These are phyloP conservation scores for Cydia amplana DNA, from an alignment of 1,140 invertebrate species.

Conservation along the genomic window DNA sequence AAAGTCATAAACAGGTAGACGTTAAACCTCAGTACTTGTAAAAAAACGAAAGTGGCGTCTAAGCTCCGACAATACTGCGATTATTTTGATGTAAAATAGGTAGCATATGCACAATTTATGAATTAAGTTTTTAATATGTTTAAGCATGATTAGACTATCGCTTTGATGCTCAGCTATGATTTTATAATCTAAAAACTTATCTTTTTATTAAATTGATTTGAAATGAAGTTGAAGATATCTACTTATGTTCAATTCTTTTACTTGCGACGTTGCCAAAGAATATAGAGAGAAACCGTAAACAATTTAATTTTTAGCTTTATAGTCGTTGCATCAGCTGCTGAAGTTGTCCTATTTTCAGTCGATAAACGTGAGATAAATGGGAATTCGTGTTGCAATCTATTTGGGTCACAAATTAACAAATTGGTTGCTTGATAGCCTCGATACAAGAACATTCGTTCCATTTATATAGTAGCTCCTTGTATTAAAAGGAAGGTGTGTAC, in stretches of 20 bases:
- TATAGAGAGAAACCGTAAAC: constrained; percentile 18
- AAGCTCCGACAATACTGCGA: background rate
- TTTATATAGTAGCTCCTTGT: constrained; percentile 35
- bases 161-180: constrained; percentile 1
- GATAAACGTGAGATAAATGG: constrained; percentile 36
- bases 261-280: constrained; percentile 15
- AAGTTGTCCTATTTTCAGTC: constrained; percentile 41
- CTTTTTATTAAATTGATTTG: constrained; percentile 13
- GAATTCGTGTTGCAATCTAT: constrained; percentile 42
- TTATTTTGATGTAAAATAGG: background rate
- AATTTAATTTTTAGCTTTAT: constrained; percentile 51
- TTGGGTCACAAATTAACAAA: constrained; percentile 47
- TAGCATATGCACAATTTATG: background rate
- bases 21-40: background rate
- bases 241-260: constrained; percentile 5
- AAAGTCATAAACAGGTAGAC: constrained; percentile 29
- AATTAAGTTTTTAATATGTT: background rate
- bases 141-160: constrained; percentile 5
- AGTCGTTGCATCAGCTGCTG: constrained; percentile 37
- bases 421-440: constrained; percentile 25
- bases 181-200: constrained; percentile 18
- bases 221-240: background rate
- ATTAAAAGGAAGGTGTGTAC: background rate
- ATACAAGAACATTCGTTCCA: constrained; percentile 40
- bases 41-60: constrained; percentile 30